Base-by-base conservation (phyloP, 1,140 invertebrate genomes). In the Lordiphosa stackelbergi region DNA sequence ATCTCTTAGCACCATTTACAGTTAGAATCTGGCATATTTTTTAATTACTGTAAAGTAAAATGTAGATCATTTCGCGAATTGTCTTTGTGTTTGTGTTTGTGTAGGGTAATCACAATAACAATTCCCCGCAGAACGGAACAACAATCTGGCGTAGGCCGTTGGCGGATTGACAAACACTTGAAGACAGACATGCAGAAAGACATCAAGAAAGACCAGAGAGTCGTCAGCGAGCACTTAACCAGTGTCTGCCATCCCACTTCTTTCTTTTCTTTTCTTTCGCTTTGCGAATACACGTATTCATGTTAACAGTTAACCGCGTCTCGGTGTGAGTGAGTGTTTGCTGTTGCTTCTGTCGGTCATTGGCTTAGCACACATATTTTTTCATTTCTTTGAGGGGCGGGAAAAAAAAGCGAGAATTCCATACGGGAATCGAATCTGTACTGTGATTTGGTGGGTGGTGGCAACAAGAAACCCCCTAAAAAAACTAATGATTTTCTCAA, bases 361-460 rank as follows among this genome's bases (percentile, higher is more conserved):
- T 86, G 84, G 84, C 84, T 86, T 86, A 86, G 79, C 83, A 85
- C 75, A 86, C 85, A 86, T 86, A 31, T 31, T 31, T 86, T 86
- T 86, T 86, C 84, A 86, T 86, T 86, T 86, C 85, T 68, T 85
- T 86, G 85, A 74, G 74, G 72, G 6, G 24, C 19, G 43, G 43
- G 43, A 28, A 12, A 43, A 19, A 79, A 78, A 79, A 79, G 49
- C 37, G 38, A 35, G 13, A 53, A 28, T 52, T 52, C 43, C 43
- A 45, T 45, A n/a, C 24, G 24, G 43, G 43, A 45, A 45, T 45
- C 43, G 24, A 45, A 46, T 24, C 11, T 13, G 12, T 11, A 34
- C 28, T 9, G 2, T 16, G n/a, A 24, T 52, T 41, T 31, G 10
- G 28, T 31, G 28, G 28, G 28, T 31, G 28, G 28, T 8, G 28